A percentile compares a stretch with the other conserved stretches of the same genome.
These are phyloP conservation scores for Leptestheria dahalacensis DNA, from an alignment of 1,140 invertebrate species.

Conservation along the genomic window DNA sequence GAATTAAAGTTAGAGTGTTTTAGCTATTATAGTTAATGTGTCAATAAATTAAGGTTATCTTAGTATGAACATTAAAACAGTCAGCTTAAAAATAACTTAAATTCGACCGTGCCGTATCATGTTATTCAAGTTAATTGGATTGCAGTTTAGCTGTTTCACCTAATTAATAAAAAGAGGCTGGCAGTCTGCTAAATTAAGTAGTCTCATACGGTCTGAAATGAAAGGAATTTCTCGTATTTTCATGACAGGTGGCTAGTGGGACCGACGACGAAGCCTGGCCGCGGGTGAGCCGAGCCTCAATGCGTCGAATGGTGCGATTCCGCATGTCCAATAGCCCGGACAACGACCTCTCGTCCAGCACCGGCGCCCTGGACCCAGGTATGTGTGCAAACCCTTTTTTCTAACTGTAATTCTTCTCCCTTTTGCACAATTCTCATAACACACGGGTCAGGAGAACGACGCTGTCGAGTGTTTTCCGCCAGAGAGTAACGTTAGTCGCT, in stretches of 20 bases:
- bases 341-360: background rate
- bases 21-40: too few species aligned
- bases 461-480: too few species aligned
- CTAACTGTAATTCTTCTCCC: too few species aligned
- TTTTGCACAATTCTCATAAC: background rate
- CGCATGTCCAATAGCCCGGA: background rate
- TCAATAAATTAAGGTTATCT: too few species aligned
- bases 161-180: background rate
- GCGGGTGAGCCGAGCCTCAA: background rate
- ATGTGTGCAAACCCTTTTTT: too few species aligned
- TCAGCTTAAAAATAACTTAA: too few species aligned
- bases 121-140: too few species aligned
- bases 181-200: background rate
- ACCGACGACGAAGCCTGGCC: background rate
- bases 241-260: background rate
- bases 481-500: too few species aligned
- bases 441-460: background rate
- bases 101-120: too few species aligned
- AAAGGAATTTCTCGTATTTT: background rate
- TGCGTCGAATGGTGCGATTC: background rate
- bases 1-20: too few species aligned
- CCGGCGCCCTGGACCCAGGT: background rate
- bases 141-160: too few species aligned
- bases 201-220: background rate
- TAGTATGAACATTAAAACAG: too few species aligned